Conservation (phyloP, 2,113 vertebrate genomes). For the Peucedramus taeniatus region DNA sequence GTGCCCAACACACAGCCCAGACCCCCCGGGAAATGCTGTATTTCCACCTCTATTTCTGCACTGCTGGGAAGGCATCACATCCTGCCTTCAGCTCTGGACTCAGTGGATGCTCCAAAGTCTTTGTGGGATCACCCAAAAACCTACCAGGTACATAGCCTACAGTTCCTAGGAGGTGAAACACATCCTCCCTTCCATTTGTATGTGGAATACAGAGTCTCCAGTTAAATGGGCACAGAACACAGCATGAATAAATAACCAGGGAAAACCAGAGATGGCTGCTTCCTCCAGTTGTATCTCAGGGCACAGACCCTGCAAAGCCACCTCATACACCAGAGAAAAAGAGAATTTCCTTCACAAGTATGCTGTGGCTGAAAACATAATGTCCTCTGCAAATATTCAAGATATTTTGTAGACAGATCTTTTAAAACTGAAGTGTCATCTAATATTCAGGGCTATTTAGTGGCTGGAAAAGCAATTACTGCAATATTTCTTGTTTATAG, state of each 20-base stretch:
- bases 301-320: neutral
- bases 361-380: neutral
- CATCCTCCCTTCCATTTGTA: neutral
- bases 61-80: neutral
- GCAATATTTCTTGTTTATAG: constrained; percentile 13
- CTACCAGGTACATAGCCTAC: neutral
- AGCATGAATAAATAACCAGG: neutral
- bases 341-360: neutral
- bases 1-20: neutral
- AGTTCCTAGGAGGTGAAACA: neutral
- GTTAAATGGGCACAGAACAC: neutral
- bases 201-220: neutral
- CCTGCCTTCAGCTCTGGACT: neutral
- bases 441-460: constrained; percentile 18
- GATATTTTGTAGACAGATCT: neutral
- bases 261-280: neutral
- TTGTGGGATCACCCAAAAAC: neutral
- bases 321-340: neutral
- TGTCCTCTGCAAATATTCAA: neutral
- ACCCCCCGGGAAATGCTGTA: neutral
- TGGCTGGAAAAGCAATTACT: neutral
- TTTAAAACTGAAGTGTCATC: constrained; percentile 29
- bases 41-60: neutral
- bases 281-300: neutral
- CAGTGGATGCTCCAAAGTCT: neutral